Percentiles rank a stretch among this genome's conserved stretches.
Conservation (phyloP, 1,140 invertebrate genomes). For the Heliconius eleuchia region DNA sequence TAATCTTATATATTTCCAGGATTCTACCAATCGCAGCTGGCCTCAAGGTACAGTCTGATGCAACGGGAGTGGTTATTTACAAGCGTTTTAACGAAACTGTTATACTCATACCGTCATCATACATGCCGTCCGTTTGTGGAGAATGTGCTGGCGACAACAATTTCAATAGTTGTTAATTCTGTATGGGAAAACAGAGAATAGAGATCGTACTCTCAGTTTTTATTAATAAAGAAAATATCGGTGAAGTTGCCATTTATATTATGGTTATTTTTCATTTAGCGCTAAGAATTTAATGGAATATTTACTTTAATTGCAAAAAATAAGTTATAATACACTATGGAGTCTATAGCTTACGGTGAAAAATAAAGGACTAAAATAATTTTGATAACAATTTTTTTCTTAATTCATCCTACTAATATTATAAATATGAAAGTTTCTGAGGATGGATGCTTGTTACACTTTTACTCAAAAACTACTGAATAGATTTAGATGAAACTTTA, state of each 20-base stretch:
- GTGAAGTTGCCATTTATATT: not conserved
- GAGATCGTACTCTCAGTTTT: not conserved
- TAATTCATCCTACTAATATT: too few species aligned
- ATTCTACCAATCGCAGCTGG: slow-evolving; percentile 41
- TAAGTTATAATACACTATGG: too few species aligned
- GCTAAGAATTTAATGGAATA: not conserved
- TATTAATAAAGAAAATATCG: not conserved
- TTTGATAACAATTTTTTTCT: too few species aligned
- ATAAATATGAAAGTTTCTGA: too few species aligned
- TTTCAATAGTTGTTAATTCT: slow-evolving; percentile 41
- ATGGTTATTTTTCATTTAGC: not conserved
- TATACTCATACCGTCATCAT: slow-evolving; percentile 54
- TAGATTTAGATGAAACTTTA: too few species aligned
- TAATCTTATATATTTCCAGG: slow-evolving; percentile 28
- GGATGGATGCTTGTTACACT: too few species aligned
- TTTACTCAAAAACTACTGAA: too few species aligned
- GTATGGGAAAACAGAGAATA: not conserved
- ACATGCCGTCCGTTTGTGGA: slow-evolving; percentile 55
- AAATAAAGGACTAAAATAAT: too few species aligned
- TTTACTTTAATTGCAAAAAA: not conserved
- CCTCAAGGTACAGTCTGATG: slow-evolving; percentile 44
- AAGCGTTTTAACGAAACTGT: slow-evolving; percentile 52
- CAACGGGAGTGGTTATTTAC: slow-evolving; percentile 55
- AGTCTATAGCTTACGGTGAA: too few species aligned
- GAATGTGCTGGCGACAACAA: slow-evolving; percentile 42